A percentile compares a stretch with the other conserved stretches of the same genome.
Conservation (phyloP, 2,113 vertebrate species). For the Bufo bufo region DNA sequence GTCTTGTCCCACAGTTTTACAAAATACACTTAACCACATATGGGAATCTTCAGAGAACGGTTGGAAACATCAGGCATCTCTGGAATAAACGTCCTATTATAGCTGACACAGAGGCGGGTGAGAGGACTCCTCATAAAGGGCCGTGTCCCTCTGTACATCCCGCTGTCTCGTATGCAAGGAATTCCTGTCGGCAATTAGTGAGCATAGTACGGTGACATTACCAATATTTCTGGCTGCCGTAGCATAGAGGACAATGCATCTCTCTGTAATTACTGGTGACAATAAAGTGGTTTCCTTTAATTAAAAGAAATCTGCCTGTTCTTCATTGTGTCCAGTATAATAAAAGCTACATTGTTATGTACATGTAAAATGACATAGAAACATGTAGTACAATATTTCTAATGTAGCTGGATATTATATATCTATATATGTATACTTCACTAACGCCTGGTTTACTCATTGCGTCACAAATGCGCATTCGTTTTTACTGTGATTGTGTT, state of each 20-base stretch:
- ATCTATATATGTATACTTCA: not conserved
- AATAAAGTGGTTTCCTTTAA: slow-evolving; percentile 1
- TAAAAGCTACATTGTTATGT: not conserved
- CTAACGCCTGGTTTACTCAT: no score
- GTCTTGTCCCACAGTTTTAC: slow-evolving; percentile 25
- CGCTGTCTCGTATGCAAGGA: not conserved
- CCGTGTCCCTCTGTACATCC: not conserved
- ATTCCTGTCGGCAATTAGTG: slow-evolving; percentile 25
- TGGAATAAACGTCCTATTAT: slow-evolving; percentile 53
- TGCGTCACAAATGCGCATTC: no score
- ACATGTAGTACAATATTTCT: no score
- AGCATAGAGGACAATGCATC: not conserved
- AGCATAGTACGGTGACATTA: not conserved
- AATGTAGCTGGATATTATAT: not conserved
- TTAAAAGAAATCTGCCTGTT: not conserved
- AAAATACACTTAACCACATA: slow-evolving; percentile 50
- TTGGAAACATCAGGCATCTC: slow-evolving; percentile 41
- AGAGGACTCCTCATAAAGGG: not conserved
- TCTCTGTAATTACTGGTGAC: slow-evolving; percentile 34
- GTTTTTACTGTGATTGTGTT: no score
- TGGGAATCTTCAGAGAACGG: slow-evolving; percentile 44
- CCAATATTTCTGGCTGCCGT: not conserved
- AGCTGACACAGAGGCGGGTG: slow-evolving; percentile 27
- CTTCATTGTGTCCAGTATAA: not conserved
- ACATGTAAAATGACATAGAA: not conserved